Conservation (phyloP, 2,113 vertebrate species). For the Prinia subflava region DNA sequence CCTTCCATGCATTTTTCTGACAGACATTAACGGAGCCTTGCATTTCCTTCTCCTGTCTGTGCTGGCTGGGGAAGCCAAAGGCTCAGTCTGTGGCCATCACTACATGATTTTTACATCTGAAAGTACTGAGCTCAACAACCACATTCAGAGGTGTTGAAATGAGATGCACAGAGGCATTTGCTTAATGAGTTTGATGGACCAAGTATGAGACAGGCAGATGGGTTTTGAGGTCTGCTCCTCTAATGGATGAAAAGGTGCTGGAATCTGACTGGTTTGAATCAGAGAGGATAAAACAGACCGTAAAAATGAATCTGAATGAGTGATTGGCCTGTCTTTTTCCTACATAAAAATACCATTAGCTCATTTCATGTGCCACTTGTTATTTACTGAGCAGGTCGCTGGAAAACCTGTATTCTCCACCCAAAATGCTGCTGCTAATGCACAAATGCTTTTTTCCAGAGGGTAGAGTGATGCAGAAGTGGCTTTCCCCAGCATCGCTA, state of each 20-base stretch:
- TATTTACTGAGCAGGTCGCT: not conserved
- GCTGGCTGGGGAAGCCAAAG: not conserved
- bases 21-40: not conserved
- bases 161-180: not conserved
- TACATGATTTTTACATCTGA: not conserved
- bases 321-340: not conserved
- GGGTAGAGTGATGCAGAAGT: not conserved
- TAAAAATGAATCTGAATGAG: slow-evolving; percentile 31
- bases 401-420: not conserved
- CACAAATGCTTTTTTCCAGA: not conserved
- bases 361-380: slow-evolving; percentile 1
- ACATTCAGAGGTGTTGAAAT: not conserved
- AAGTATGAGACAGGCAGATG: not conserved
- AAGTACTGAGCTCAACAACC: not conserved
- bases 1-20: not conserved
- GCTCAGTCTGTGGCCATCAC: not conserved
- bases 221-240: not conserved
- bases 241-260: not conserved
- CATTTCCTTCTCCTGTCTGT: not conserved
- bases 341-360: slow-evolving; percentile 58
- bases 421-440: not conserved
- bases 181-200: not conserved
- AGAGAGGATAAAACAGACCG: slow-evolving; percentile 9
- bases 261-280: not conserved
- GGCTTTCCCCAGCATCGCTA: not conserved